Evolutionary conservation across 2,113 vertebrate species (phyloP).

Genomic region (Thryonomys swinderianus): DNA sequence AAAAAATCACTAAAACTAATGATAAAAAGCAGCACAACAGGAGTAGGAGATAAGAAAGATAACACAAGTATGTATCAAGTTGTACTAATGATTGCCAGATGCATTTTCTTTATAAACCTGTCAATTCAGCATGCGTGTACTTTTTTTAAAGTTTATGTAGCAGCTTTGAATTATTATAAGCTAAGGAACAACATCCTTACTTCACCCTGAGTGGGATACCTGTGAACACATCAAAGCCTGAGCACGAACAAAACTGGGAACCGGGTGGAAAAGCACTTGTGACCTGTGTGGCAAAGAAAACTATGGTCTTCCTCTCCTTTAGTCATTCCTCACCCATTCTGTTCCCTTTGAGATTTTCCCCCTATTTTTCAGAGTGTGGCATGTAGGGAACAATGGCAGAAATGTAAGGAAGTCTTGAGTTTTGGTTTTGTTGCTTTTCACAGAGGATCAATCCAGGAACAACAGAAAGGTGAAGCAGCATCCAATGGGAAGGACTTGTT

Average conservation of each 20-base stretch:
- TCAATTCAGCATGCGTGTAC: neutral
- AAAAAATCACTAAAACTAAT: too few species aligned
- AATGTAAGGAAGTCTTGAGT: neutral
- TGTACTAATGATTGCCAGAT: neutral
- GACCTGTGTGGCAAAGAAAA: neutral
- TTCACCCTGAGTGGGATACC: neutral
- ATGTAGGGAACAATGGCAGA: neutral
- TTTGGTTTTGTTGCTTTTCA: neutral
- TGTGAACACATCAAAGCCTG: neutral
- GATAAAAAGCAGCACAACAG: too few species aligned
- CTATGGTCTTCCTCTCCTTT: too few species aligned
- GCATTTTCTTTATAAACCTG: neutral
- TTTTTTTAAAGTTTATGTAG: neutral
- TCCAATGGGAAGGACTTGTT: neutral
- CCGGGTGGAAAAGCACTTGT: neutral
- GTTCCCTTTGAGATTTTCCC: neutral
- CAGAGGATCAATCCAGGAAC: neutral
- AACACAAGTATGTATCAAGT: too few species aligned
- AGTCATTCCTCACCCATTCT: neutral
- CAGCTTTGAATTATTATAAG: slow-evolving; percentile 56
- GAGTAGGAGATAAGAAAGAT: neutral
- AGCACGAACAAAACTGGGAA: slow-evolving; percentile 64
- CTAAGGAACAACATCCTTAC: neutral
- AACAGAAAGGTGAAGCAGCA: neutral
- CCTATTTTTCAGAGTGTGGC: accelerated